Evolutionary conservation across 2,797 vertebrate species (phyloP).

Genomic region (Oryzias dopingdopingensis): DNA sequence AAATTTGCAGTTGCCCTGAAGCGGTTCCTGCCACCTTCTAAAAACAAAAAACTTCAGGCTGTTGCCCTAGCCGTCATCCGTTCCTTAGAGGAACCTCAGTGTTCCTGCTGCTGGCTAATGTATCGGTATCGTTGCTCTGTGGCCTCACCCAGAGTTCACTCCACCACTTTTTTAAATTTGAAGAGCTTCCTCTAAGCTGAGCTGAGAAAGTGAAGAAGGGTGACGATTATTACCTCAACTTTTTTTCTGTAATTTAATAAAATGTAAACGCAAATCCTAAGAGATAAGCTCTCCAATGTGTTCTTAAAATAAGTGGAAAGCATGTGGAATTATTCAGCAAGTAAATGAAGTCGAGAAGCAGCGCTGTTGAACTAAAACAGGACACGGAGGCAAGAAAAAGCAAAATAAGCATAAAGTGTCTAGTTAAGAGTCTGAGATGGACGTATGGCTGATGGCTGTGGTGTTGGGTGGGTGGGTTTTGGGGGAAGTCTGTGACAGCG

Average conservation of each 20-base stretch:
- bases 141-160: slow-evolving; percentile 67
- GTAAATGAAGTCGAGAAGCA: slow-evolving; percentile 20
- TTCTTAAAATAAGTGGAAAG: slow-evolving; percentile 2
- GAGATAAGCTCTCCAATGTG: not conserved
- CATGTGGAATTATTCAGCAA: slow-evolving; percentile 16
- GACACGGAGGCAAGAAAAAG: slow-evolving; percentile 50
- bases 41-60: not conserved
- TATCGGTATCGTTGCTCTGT: slow-evolving; percentile 42
- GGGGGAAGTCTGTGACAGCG: slow-evolving; percentile 61
- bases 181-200: too few species aligned
- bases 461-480: slow-evolving; percentile 10
- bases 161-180: slow-evolving; percentile 14
- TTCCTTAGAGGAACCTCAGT: slow-evolving; percentile 33
- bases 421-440: slow-evolving; percentile 70
- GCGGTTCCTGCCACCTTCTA: slow-evolving; percentile 17
- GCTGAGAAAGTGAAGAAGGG: too few species aligned
- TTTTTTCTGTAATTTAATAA: not conserved
- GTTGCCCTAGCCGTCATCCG: slow-evolving; percentile 33
- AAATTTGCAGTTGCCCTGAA: slow-evolving; percentile 29
- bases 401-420: slow-evolving; percentile 67
- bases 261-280: not conserved
- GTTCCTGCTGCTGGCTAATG: slow-evolving; percentile 70
- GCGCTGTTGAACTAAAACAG: slow-evolving; percentile 32
- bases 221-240: too few species aligned
- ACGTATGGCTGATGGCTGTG: slow-evolving; percentile 58